Evolutionary conservation across 1,140 invertebrate species (phyloP).

Genomic region (Heliothis virescens): DNA sequence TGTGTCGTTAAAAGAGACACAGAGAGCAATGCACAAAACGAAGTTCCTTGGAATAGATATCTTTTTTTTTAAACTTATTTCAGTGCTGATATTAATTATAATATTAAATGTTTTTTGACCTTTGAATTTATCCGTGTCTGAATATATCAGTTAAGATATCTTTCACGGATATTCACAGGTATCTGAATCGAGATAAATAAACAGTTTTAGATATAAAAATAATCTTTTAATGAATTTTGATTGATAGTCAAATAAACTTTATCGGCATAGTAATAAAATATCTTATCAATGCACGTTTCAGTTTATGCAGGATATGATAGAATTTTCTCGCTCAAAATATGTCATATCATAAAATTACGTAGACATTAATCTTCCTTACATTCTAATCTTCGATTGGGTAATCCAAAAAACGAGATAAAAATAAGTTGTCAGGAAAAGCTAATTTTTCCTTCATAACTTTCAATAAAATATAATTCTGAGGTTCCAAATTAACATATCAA

Average conservation of each 20-base stretch:
- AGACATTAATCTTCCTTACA: background rate
- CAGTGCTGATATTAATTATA: too few relatives aligned
- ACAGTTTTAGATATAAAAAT: too few relatives aligned
- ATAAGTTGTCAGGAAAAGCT: background rate
- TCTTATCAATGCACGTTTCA: constrained; percentile 4
- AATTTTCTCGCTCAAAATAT: background rate
- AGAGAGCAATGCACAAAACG: too few relatives aligned
- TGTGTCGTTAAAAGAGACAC: too few relatives aligned
- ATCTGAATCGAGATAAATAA: too few relatives aligned
- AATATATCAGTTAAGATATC: too few relatives aligned
- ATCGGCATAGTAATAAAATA: background rate
- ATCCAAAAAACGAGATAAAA: background rate
- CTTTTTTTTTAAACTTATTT: too few relatives aligned
- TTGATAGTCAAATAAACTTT: background rate
- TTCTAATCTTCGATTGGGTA: background rate
- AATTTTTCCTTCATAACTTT: background rate
- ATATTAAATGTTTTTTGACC: too few relatives aligned
- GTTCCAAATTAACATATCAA: constrained; percentile 7
- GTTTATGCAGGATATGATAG: background rate
- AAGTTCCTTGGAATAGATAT: too few relatives aligned
- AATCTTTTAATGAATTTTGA: constrained; percentile 2
- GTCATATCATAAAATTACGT: background rate
- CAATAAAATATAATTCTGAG: background rate
- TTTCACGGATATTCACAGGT: too few relatives aligned
- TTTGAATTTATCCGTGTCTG: too few relatives aligned